Conservation (phyloP, 2,113 vertebrate species). For the Ursus arctos region DNA sequence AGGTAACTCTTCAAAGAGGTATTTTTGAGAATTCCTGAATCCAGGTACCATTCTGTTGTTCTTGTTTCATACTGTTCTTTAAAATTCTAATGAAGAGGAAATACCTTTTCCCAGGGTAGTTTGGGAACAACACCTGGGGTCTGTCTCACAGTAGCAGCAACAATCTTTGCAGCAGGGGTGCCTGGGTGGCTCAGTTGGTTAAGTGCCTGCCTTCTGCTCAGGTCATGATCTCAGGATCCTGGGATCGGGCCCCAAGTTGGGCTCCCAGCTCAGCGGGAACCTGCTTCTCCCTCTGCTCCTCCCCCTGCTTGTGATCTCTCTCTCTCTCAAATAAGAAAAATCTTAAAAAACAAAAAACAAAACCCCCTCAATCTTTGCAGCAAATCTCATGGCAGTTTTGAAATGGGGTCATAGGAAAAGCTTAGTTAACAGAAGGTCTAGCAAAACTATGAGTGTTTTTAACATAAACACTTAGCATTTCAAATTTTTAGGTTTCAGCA, state of each 20-base stretch:
- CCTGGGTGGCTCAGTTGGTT: neutral
- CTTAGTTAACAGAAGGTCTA: neutral
- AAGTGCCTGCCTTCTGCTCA: neutral
- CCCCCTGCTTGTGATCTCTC: neutral
- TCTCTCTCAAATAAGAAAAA: neutral
- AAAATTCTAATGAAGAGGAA: neutral
- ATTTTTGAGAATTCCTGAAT: slow-evolving; percentile 10
- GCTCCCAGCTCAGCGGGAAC: neutral
- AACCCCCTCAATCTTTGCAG: neutral
- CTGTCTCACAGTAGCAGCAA: neutral
- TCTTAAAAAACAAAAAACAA: neutral
- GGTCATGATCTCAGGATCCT: neutral
- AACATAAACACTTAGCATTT: neutral
- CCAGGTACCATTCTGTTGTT: neutral
- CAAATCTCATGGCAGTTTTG: neutral
- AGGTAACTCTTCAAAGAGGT: neutral
- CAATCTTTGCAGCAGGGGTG: neutral
- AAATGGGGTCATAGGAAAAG: slow-evolving; percentile 30
- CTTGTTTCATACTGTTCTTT: slow-evolving; percentile 33
- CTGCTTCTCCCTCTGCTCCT: neutral
- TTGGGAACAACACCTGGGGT: neutral
- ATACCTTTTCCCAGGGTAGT: neutral
- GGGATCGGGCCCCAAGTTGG: neutral
- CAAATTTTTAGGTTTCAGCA: slow-evolving; percentile 18
- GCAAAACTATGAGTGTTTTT: neutral